Percentiles rank a stretch among this genome's conserved stretches.
phyloP scores from a whole-genome alignment of 1,140 invertebrate genomes.

The Drosophila carrolli region DNA sequence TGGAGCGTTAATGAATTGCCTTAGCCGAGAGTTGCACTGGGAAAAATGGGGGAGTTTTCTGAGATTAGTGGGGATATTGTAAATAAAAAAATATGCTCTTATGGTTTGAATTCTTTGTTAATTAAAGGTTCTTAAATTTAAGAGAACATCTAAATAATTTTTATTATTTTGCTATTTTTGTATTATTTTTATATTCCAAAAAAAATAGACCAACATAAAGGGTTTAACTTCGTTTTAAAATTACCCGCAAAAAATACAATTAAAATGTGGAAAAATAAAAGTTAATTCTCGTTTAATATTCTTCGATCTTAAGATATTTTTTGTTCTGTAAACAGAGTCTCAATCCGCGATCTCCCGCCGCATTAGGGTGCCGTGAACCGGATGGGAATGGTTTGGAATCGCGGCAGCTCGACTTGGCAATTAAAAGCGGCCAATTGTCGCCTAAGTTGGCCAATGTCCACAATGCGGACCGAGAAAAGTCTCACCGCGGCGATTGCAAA shows the following conservation, averaged over 20 bases:
- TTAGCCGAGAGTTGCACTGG: conserved; percentile 25
- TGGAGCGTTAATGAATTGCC: conserved; percentile 80
- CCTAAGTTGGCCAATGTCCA: conserved; percentile 57
- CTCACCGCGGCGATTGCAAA: conserved; percentile 59
- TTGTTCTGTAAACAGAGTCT: neutral
- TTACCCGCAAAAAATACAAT: too few relatives aligned
- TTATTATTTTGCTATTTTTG: too few relatives aligned
- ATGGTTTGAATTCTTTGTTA: too few relatives aligned
- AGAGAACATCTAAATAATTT: too few relatives aligned
- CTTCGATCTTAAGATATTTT: neutral
- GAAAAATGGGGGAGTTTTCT: neutral
- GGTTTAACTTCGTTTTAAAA: too few relatives aligned
- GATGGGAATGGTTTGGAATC: conserved; percentile 68
- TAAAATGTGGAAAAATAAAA: neutral
- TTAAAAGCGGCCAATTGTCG: conserved; percentile 77
- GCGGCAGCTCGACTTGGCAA: conserved; percentile 56
- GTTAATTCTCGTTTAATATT: neutral
- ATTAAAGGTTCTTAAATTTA: too few relatives aligned
- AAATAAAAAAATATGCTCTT: neutral
- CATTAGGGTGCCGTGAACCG: conserved; percentile 71
- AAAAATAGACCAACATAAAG: too few relatives aligned
- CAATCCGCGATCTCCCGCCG: conserved; percentile 19
- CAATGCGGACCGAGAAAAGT: conserved; percentile 54
- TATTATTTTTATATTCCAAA: too few relatives aligned
- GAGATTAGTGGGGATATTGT: neutral